A percentile compares a stretch with the other conserved stretches of the same genome.
Conservation (phyloP, 2,888 invertebrate genomes). For the Atrina japonica region DNA sequence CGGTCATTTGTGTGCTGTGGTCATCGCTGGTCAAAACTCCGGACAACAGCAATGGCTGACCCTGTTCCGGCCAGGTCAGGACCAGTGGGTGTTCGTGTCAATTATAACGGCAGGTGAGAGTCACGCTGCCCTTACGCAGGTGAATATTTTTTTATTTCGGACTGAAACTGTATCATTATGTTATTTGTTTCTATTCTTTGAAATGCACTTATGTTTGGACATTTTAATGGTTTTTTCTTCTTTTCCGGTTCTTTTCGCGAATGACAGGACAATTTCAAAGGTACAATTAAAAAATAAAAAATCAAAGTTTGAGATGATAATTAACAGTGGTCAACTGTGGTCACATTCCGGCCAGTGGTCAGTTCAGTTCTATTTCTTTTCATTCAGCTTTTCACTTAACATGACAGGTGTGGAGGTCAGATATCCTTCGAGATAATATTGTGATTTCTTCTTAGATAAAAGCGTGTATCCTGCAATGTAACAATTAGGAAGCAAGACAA, state of each 20-base stretch:
- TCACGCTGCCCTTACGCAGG: conserved; percentile 33
- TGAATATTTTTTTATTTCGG: conserved; percentile 9
- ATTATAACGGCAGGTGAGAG: conserved; percentile 32
- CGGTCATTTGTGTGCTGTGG: conserved; percentile 26
- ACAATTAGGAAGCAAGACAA: too few relatives aligned
- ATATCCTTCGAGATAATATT: too few relatives aligned
- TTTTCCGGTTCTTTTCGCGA: too few relatives aligned
- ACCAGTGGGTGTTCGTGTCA: conserved; percentile 33
- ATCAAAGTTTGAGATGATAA: conserved; percentile 17
- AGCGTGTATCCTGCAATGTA: too few relatives aligned
- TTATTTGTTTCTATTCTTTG: too few relatives aligned
- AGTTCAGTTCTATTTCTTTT: not conserved
- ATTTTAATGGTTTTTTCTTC: too few relatives aligned
- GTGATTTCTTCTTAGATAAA: too few relatives aligned
- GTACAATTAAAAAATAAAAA: conserved; percentile 33
- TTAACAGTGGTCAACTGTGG: conserved; percentile 23
- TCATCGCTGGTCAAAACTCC: conserved; percentile 27
- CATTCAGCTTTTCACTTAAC: not conserved
- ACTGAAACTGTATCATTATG: too few relatives aligned
- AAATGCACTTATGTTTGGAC: too few relatives aligned
- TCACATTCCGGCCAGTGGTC: conserved; percentile 28
- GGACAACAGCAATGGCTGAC: conserved; percentile 25
- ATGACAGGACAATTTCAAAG: conserved; percentile 9
- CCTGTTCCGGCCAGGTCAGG: conserved; percentile 31
- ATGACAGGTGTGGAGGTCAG: conserved; percentile 15